phyloP scores from a whole-genome alignment of 2,113 vertebrate genomes.

The Zapus hudsonius region DNA sequence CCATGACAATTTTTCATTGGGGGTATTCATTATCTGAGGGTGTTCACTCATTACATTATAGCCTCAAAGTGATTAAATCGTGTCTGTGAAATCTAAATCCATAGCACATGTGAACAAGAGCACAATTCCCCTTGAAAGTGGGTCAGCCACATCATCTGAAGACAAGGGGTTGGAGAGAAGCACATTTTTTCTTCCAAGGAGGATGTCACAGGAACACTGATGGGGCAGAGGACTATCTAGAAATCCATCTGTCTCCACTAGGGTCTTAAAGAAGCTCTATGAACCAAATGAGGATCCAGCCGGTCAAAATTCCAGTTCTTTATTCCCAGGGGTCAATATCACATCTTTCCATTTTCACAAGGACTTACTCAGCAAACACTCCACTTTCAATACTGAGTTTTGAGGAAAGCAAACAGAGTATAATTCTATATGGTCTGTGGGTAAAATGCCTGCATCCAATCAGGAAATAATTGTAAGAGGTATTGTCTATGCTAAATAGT shows the following conservation, averaged over 20 bases:
- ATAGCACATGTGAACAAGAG: background rate
- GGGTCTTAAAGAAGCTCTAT: background rate
- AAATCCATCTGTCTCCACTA: conserved; percentile 17
- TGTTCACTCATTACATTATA: background rate
- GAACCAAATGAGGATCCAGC: background rate
- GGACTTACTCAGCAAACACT: background rate
- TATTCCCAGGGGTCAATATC: background rate
- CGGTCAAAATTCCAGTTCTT: background rate
- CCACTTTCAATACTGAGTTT: background rate
- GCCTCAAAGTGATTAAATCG: background rate
- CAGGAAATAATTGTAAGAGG: background rate
- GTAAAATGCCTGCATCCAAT: conserved; percentile 3
- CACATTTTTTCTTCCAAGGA: background rate
- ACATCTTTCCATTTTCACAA: background rate
- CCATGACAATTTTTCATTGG: background rate
- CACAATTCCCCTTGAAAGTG: background rate
- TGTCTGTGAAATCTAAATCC: background rate
- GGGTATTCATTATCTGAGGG: background rate
- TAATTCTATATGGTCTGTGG: background rate
- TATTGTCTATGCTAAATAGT: background rate
- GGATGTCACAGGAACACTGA: background rate
- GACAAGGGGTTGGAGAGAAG: background rate
- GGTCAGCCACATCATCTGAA: background rate
- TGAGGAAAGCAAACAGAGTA: background rate
- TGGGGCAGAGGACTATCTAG: background rate